A percentile compares a stretch with the other conserved stretches of the same genome.
Conservation (phyloP, 1,140 invertebrate genomes). For the Thaumatotibia leucotreta region DNA sequence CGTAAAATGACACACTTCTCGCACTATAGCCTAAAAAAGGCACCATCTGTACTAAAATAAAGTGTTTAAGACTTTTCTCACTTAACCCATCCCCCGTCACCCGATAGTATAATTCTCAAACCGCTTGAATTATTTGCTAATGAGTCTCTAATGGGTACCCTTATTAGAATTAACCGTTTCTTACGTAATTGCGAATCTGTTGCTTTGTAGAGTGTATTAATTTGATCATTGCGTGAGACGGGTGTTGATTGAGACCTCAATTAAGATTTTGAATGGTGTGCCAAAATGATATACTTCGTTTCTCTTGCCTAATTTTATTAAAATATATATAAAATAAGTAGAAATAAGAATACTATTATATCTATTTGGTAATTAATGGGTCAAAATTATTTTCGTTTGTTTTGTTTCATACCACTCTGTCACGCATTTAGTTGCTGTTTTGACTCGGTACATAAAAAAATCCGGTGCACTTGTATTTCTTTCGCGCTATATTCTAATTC, state of each 20-base stretch:
- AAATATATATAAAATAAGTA: background rate
- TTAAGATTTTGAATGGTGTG: background rate
- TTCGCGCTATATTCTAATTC: too few relatives aligned
- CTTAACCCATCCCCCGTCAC: background rate
- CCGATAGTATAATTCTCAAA: constrained; percentile 9
- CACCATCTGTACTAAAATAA: too few relatives aligned
- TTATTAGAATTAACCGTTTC: constrained; percentile 11
- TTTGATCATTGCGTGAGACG: background rate
- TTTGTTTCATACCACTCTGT: too few relatives aligned
- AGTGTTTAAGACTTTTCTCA: background rate
- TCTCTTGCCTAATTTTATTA: background rate
- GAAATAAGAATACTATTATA: too few relatives aligned
- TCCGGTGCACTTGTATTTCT: too few relatives aligned
- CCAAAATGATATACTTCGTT: background rate
- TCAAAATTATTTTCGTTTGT: too few relatives aligned
- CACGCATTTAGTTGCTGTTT: too few relatives aligned
- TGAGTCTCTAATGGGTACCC: constrained; percentile 3
- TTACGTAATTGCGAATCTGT: constrained; percentile 1
- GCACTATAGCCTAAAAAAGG: too few relatives aligned
- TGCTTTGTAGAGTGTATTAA: constrained; percentile 5
- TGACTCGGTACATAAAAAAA: too few relatives aligned
- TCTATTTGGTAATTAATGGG: too few relatives aligned
- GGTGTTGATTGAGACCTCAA: background rate
- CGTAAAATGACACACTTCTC: too few relatives aligned
- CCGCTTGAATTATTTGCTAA: constrained; percentile 10